Percentiles rank a stretch among this genome's conserved stretches.
Evolutionary conservation across 2,797 vertebrate species (phyloP).

Genomic region (Sparus aurata): DNA sequence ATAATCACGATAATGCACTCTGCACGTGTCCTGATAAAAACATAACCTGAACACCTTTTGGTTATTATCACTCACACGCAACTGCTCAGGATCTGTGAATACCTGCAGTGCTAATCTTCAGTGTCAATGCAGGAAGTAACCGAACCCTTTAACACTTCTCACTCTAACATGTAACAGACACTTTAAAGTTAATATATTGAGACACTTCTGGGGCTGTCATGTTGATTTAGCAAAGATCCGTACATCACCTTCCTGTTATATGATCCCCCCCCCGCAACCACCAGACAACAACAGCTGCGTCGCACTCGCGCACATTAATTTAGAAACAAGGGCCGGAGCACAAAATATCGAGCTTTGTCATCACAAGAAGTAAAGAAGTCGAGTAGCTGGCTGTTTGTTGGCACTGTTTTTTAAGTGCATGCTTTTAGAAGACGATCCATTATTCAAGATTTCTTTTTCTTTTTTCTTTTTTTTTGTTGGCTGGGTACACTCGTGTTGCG

Average conservation of each 20-base stretch:
- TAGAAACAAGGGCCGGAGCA: not conserved
- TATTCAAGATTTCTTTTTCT: constrained; percentile 42
- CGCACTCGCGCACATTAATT: not conserved
- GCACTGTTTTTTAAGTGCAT: constrained; percentile 38
- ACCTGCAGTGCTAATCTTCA: not conserved
- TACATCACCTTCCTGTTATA: not conserved
- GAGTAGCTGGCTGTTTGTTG: constrained; percentile 33
- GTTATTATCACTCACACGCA: not conserved
- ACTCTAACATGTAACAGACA: not conserved
- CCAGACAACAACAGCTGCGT: constrained; percentile 9
- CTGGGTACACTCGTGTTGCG: not conserved
- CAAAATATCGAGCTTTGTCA: constrained; percentile 34
- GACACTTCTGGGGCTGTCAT: not conserved
- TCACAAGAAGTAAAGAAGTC: constrained; percentile 18
- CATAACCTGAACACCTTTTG: constrained; percentile 12
- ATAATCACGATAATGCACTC: constrained; percentile 19
- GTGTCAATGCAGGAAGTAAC: not conserved
- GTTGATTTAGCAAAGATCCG: not conserved
- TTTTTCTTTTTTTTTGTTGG: constrained; percentile 8
- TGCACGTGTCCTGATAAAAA: constrained; percentile 11
- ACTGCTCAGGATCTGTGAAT: not conserved
- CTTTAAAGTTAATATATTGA: constrained; percentile 2
- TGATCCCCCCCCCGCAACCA: not conserved
- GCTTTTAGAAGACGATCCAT: constrained; percentile 54
- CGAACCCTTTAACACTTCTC: not conserved